phyloP scores from a whole-genome alignment of 1,140 invertebrate genomes.

The Habropoda laboriosa region DNA sequence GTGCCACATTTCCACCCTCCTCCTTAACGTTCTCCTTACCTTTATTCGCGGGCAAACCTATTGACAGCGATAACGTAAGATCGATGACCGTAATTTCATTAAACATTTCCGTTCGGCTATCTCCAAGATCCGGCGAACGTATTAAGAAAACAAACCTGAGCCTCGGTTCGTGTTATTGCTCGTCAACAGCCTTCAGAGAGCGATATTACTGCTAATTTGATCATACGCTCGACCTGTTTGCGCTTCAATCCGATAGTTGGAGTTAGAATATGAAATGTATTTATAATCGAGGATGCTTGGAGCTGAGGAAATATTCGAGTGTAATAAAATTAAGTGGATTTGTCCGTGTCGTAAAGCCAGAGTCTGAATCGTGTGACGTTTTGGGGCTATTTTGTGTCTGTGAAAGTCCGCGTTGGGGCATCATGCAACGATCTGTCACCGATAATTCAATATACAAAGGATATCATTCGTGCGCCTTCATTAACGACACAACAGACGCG shows the following conservation, averaged over 20 bases:
- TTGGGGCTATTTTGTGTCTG: too few species aligned
- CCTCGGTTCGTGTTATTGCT: not conserved
- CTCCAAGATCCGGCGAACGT: not conserved
- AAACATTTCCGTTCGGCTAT: not conserved
- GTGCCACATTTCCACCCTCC: not conserved
- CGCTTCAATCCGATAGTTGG: not conserved
- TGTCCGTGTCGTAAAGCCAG: too few species aligned
- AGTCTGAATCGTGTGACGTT: too few species aligned
- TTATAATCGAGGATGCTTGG: too few species aligned
- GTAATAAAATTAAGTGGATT: too few species aligned
- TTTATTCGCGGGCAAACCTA: not conserved
- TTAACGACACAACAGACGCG: too few species aligned
- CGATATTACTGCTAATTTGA: not conserved
- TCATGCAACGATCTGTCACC: too few species aligned
- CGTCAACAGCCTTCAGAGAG: not conserved
- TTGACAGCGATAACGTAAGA: slow-evolving; percentile 15
- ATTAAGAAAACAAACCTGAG: not conserved
- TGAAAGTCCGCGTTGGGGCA: too few species aligned
- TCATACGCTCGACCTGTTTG: not conserved
- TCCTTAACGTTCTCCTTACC: not conserved
- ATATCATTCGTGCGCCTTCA: too few species aligned
- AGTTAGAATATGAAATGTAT: too few species aligned
- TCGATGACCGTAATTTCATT: not conserved
- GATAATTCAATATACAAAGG: too few species aligned
- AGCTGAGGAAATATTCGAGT: not conserved